Evolutionary conservation across 1,140 invertebrate genomes (phyloP), one percentile per base, ranked within the genome.

Genomic region (Drosophila seguyi): DNA sequence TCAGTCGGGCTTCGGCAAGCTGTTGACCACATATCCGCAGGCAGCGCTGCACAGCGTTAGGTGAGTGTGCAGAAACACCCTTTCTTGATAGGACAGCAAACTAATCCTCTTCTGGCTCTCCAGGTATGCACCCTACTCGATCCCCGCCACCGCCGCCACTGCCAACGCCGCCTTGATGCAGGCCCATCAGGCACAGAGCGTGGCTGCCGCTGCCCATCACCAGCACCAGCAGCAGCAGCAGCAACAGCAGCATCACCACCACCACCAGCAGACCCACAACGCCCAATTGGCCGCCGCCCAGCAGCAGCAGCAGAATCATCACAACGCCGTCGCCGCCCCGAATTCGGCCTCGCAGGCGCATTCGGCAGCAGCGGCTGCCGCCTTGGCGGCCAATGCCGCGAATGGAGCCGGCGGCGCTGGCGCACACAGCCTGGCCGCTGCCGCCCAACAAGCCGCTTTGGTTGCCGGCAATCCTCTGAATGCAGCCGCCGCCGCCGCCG

Each of bases 1-100:
- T 44, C 94, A 94, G 18, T 94, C 95, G 16, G 94, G 94, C 42
- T 96, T 96, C 91, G 95, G 95, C 22, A 96, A 97, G 85, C 88
- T 96, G 36, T 94, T 96, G 80, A 95, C 95, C 29, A 93, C 95
- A 68, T 95, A 95, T 93, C 94, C 94, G 68, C 94, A 91, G 72
- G 72, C 90, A 47, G 85, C 94, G 55, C 85, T 93, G 52, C 92
- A 93, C 59, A 79, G 88, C 62, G 82, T 93, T 61, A 90, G 92
- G 92, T 93, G 57, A 90, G 91, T 74, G 20, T 69, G 14, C 29
- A 13, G 2, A 18, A 6, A 3, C 4, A 4, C 25, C 16, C 13
- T n/a, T n/a, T n/a, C n/a, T n/a, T 3, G 8, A 22, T n/a, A 3
- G 34, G n/a, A n/a, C 45, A 44, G 11, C 11, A 1, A 20, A 31